Conservation (phyloP, 2,113 vertebrate genomes). For the Gopherus flavomarginatus region DNA sequence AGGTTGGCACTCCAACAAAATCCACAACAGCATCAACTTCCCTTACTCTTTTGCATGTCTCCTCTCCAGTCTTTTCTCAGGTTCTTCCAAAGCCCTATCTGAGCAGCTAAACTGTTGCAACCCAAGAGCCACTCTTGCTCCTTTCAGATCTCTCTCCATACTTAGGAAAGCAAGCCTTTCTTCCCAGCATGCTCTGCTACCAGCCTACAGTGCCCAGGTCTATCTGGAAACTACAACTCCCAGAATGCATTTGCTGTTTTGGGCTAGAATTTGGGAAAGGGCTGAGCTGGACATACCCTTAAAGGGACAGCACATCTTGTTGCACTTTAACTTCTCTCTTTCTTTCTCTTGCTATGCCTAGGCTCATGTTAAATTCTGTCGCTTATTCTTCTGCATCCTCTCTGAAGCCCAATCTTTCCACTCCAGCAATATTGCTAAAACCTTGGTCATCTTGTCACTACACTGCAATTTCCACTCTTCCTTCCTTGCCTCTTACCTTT, state of each 20-base stretch:
- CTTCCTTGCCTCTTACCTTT: too few species aligned
- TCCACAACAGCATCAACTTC: neutral
- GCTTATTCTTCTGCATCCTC: neutral
- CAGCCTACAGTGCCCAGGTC: too few species aligned
- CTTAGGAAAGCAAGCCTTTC: too few species aligned
- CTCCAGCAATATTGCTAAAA: neutral
- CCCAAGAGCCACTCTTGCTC: too few species aligned
- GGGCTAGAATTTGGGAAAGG: neutral
- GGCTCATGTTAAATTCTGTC: neutral
- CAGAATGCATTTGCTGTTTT: neutral
- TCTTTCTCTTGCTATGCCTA: neutral
- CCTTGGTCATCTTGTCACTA: neutral
- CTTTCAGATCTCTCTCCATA: too few species aligned
- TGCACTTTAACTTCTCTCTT: neutral
- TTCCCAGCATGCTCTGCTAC: too few species aligned
- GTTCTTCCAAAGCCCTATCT: too few species aligned
- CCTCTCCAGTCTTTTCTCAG: neutral
- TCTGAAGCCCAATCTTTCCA: neutral
- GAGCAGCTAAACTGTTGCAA: too few species aligned
- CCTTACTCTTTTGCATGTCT: neutral
- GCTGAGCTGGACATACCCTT: neutral
- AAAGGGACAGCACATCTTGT: neutral
- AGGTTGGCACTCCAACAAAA: neutral
- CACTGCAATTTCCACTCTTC: neutral
- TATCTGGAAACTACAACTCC: too few species aligned